A percentile compares a stretch with the other conserved stretches of the same genome.
phyloP scores from a whole-genome alignment of 1,140 invertebrate species.

The Amphibalanus amphitrite region DNA sequence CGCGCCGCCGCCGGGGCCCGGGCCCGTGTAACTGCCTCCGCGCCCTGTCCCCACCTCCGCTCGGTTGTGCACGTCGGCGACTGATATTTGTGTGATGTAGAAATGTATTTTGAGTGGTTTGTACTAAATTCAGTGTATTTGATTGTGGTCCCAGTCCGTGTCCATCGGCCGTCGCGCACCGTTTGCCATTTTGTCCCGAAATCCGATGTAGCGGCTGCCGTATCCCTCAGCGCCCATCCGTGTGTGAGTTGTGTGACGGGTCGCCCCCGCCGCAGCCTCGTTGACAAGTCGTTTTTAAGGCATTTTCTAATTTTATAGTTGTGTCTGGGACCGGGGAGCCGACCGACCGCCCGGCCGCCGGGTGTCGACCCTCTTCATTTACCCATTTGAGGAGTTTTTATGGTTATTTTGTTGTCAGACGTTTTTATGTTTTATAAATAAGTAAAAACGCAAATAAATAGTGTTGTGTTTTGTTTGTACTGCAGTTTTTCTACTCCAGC shows the following conservation, averaged over 20 bases:
- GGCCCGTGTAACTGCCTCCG: background rate
- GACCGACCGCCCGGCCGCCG: background rate
- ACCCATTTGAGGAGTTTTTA: background rate
- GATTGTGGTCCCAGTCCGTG: background rate
- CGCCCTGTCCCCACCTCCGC: no score
- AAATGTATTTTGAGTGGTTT: background rate
- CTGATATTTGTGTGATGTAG: background rate
- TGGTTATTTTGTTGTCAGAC: background rate
- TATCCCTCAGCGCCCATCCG: no score
- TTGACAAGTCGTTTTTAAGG: background rate
- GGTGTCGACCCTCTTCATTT: background rate
- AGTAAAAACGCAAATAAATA: background rate
- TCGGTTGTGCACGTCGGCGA: background rate
- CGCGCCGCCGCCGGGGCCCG: no score
- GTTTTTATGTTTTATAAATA: conserved; percentile 2
- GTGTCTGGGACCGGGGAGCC: no score
- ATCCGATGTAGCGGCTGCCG: background rate
- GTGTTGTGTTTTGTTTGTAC: conserved; percentile 1
- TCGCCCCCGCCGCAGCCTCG: no score
- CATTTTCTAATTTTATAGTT: background rate
- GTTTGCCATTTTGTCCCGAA: background rate
- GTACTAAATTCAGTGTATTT: background rate
- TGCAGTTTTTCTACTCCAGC: background rate
- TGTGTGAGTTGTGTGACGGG: no score
- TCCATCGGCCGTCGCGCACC: background rate